Evolutionary conservation across 2,113 vertebrate species (phyloP).

Genomic region (Arvicanthis niloticus): DNA sequence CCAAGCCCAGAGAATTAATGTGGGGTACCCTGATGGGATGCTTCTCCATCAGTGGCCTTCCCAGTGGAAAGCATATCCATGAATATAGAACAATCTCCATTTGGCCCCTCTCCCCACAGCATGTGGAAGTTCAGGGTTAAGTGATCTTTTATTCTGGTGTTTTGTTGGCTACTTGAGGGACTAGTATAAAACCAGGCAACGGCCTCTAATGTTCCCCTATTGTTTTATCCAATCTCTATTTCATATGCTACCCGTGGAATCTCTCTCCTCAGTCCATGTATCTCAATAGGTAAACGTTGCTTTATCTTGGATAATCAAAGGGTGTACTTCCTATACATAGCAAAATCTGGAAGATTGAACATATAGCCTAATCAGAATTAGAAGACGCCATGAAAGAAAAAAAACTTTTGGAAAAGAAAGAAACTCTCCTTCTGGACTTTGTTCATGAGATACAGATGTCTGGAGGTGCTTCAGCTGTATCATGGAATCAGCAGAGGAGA

Average conservation of each 20-base stretch:
- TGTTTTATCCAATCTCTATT: background rate
- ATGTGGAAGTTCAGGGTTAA: background rate
- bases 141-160: background rate
- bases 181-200: background rate
- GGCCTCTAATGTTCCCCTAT: background rate
- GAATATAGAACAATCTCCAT: background rate
- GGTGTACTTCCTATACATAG: background rate
- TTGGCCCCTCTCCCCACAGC: background rate
- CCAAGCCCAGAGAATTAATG: background rate
- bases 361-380: background rate
- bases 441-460: background rate
- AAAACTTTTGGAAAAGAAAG: constrained; percentile 4
- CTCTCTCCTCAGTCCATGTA: background rate
- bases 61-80: background rate
- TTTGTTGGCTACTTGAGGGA: background rate
- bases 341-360: background rate
- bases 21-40: background rate
- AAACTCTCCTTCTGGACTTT: background rate
- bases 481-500: background rate
- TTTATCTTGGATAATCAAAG: background rate
- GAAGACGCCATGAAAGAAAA: background rate
- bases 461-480: background rate
- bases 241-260: background rate
- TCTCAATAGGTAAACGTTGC: background rate
- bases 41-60: background rate